Evolutionary conservation across 2,797 vertebrate species (phyloP).

Genomic region (Lepilemur ruficaudatus): DNA sequence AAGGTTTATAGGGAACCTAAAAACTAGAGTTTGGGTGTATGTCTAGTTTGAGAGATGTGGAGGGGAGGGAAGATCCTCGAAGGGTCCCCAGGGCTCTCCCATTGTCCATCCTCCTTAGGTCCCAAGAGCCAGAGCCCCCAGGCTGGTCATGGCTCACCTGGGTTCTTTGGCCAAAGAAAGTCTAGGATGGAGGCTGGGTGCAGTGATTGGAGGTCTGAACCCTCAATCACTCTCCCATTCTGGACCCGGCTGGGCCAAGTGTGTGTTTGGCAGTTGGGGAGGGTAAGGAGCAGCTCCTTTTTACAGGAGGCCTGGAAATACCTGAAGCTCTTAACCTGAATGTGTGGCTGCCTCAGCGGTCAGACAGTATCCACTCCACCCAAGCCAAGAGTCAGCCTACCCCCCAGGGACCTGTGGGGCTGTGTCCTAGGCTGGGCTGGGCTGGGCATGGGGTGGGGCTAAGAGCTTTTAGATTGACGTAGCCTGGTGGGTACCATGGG

Average conservation of each 20-base stretch:
- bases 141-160: not conserved
- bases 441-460: not conserved
- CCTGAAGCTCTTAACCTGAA: not conserved
- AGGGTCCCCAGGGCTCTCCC: not conserved
- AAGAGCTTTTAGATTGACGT: not conserved
- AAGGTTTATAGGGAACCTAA: not conserved
- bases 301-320: not conserved
- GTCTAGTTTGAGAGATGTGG: not conserved
- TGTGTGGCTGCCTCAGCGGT: not conserved
- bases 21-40: not conserved
- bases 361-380: not conserved
- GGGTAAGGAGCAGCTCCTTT: not conserved
- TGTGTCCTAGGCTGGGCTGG: not conserved
- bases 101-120: not conserved
- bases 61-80: not conserved
- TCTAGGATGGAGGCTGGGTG: not conserved
- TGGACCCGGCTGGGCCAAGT: not conserved
- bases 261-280: not conserved
- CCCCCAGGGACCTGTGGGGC: not conserved
- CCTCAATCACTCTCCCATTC: not conserved
- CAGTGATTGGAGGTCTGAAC: not conserved
- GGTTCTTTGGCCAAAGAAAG: constrained; percentile 33
- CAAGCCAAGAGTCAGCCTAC: not conserved
- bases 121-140: not conserved
- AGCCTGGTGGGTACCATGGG: not conserved